These are phyloP conservation scores for Theropithecus gelada DNA, from an alignment of 2,113 vertebrate genomes.

Conservation along the genomic window DNA sequence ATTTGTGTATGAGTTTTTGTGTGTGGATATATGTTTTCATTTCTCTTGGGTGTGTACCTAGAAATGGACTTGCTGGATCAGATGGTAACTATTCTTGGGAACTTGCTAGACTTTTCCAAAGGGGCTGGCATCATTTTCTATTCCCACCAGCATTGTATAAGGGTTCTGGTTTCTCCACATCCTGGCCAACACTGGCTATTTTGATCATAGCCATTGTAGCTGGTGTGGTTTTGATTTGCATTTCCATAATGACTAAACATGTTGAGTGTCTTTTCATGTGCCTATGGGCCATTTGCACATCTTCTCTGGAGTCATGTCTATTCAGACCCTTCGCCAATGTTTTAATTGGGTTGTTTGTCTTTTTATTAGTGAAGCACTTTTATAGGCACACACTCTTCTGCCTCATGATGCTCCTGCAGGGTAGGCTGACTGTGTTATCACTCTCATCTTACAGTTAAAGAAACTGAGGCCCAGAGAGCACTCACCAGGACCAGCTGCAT, in stretches of 20 bases:
- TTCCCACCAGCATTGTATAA: not conserved
- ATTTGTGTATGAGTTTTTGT: not conserved
- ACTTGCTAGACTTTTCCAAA: not conserved
- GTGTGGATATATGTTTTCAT: not conserved
- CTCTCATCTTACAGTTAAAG: not conserved
- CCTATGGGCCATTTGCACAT: not conserved
- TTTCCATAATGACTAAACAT: not conserved
- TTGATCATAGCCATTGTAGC: fast-evolving
- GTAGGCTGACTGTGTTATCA: not conserved
- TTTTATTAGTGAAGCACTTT: not conserved
- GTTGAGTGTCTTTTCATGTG: not conserved
- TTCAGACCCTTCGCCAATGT: not conserved
- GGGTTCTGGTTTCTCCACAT: not conserved
- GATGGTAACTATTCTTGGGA: too few relatives aligned
- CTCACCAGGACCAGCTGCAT: not conserved
- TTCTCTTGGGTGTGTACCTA: not conserved
- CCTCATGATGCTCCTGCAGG: fast-evolving
- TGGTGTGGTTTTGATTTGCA: not conserved
- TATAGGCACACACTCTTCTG: not conserved
- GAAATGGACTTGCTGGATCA: fast-evolving
- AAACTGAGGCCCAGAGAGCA: not conserved
- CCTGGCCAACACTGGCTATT: not conserved
- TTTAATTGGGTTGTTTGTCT: not conserved
- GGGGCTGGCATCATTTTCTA: fast-evolving
- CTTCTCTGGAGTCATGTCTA: not conserved